These are phyloP conservation scores for Teleogryllus oceanicus DNA, from an alignment of 2,888 invertebrate species.

Conservation along the genomic window DNA sequence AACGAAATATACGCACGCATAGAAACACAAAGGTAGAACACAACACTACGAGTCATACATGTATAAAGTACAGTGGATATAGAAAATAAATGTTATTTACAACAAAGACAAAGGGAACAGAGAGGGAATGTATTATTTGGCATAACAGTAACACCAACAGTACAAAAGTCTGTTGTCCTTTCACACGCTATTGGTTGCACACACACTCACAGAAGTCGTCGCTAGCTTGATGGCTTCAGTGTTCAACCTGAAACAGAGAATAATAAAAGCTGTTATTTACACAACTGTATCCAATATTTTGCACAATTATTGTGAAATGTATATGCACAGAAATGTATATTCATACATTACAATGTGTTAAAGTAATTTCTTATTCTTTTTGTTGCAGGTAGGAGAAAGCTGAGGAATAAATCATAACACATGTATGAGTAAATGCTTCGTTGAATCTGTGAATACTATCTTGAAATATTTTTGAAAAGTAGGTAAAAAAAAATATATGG, in stretches of 20 bases:
- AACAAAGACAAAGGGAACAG: background rate
- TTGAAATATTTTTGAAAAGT: no score
- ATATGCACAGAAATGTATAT: no score
- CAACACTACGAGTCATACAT: slow-evolving; percentile 18
- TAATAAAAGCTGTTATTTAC: no score
- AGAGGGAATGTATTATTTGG: background rate
- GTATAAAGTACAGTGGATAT: background rate
- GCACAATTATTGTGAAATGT: no score
- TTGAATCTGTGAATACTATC: no score
- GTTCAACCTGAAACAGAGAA: background rate
- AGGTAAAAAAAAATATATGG: no score
- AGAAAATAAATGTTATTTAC: slow-evolving; percentile 18
- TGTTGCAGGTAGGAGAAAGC: no score
- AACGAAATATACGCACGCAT: slow-evolving; percentile 1
- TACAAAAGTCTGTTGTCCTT: slow-evolving; percentile 10
- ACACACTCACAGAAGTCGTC: background rate
- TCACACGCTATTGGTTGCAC: slow-evolving; percentile 1
- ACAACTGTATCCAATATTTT: no score
- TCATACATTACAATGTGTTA: no score
- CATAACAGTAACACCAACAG: slow-evolving; percentile 18
- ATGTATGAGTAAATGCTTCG: no score
- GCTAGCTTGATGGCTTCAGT: background rate
- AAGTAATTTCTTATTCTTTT: no score
- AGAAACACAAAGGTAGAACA: background rate
- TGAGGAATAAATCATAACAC: no score